phyloP scores from a whole-genome alignment of 2,888 invertebrate genomes.

The Limulus polyphemus region DNA sequence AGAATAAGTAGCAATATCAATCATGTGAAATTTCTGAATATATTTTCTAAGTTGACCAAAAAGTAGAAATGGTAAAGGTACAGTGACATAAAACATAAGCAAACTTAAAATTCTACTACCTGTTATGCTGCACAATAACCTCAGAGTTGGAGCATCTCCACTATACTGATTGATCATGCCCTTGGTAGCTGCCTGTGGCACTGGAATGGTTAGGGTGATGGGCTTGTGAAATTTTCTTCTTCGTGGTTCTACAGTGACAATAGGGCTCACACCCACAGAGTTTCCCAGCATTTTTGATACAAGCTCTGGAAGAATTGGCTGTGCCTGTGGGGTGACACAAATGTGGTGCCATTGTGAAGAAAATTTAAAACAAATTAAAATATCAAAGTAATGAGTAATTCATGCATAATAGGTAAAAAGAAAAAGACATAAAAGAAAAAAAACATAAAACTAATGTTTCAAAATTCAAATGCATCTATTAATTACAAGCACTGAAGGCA shows the following conservation, averaged over 20 bases:
- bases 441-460: too few species aligned
- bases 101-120: slow-evolving; percentile 49
- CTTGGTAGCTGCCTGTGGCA: slow-evolving; percentile 89
- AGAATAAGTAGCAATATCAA: too few species aligned
- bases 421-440: too few species aligned
- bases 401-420: too few species aligned
- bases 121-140: slow-evolving; percentile 93
- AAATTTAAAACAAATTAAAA: too few species aligned
- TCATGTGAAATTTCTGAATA: too few species aligned
- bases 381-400: too few species aligned
- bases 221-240: slow-evolving; percentile 99
- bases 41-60: not conserved
- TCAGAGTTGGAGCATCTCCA: slow-evolving; percentile 82
- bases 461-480: too few species aligned
- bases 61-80: slow-evolving; percentile 10
- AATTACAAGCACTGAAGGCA: too few species aligned
- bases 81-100: slow-evolving; percentile 20
- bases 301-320: slow-evolving; percentile 91
- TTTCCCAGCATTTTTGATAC: slow-evolving; percentile 94
- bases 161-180: slow-evolving; percentile 98
- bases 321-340: slow-evolving; percentile 54
- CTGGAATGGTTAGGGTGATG: slow-evolving; percentile 96
- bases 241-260: slow-evolving; percentile 97
- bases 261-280: slow-evolving; percentile 98
- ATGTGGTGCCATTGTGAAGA: too few species aligned